phyloP scores from a whole-genome alignment of 2,113 vertebrate genomes.

The Microcebus jonahi region DNA sequence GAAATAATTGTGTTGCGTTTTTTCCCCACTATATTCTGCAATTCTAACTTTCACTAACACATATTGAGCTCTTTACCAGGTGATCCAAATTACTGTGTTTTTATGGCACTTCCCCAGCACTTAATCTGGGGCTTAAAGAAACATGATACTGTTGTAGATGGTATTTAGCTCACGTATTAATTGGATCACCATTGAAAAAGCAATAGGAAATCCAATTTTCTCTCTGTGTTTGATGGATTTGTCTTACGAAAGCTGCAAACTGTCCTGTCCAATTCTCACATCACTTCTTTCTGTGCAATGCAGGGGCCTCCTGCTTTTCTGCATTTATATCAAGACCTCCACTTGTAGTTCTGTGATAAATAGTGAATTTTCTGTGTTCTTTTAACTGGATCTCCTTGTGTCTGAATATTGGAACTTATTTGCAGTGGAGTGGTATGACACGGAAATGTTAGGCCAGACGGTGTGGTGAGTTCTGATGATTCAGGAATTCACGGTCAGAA shows the following conservation, averaged over 20 bases:
- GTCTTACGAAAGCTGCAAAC: background rate
- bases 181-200: background rate
- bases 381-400: background rate
- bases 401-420: background rate
- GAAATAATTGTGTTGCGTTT: slow-evolving; percentile 25
- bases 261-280: background rate
- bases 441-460: background rate
- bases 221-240: background rate
- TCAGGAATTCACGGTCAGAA: background rate
- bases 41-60: slow-evolving; percentile 31
- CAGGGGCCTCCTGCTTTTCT: background rate
- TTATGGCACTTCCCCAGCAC: background rate
- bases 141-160: background rate
- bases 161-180: background rate
- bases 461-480: background rate
- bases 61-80: background rate
- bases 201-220: slow-evolving; percentile 12
- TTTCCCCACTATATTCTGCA: background rate
- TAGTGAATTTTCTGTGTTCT: background rate
- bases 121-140: slow-evolving; percentile 45
- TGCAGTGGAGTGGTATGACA: background rate
- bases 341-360: background rate
- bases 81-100: slow-evolving; percentile 16
- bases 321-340: background rate
- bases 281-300: background rate